phyloP scores from a whole-genome alignment of 2,888 invertebrate species.

The Macaria notata region DNA sequence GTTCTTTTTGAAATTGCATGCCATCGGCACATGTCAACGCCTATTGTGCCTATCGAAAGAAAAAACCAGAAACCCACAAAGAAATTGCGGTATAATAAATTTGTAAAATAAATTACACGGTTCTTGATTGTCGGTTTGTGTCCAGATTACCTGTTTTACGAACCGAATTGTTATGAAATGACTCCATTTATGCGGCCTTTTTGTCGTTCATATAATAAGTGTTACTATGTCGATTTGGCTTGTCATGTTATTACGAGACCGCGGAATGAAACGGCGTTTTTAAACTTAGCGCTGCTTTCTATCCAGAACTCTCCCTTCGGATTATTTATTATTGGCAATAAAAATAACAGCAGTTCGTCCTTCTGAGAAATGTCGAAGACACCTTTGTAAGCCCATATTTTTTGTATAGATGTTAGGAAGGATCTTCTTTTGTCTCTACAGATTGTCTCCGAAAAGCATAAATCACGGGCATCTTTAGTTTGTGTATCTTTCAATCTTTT shows the following conservation, averaged over 20 bases:
- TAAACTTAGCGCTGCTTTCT: constrained; percentile 55
- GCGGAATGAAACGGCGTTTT: constrained; percentile 66
- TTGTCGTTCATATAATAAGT: constrained; percentile 71
- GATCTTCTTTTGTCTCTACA: constrained; percentile 22
- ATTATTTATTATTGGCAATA: constrained; percentile 22
- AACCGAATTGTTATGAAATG: constrained; percentile 70
- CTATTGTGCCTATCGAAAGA: constrained; percentile 64
- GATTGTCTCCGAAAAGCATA: constrained; percentile 20
- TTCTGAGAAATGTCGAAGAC: constrained; percentile 31
- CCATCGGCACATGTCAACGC: constrained; percentile 76
- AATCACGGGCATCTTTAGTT: constrained; percentile 25
- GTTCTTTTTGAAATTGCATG: constrained; percentile 61
- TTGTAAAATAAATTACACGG: constrained; percentile 73
- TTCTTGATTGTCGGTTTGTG: constrained; percentile 71
- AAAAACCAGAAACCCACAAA: constrained; percentile 61
- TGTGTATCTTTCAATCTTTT: constrained; percentile 25
- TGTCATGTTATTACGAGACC: constrained; percentile 65
- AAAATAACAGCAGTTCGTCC: constrained; percentile 27
- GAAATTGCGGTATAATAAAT: constrained; percentile 72
- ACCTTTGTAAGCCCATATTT: constrained; percentile 19
- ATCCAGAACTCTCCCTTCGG: constrained; percentile 14
- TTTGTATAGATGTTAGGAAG: constrained; percentile 19
- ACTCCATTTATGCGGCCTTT: constrained; percentile 66
- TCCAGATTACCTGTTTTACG: constrained; percentile 75
- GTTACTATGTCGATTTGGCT: constrained; percentile 61